Percentiles rank a stretch among this genome's conserved stretches.
Conservation (phyloP, 1,140 invertebrate genomes). For the Gonioctena quinquepunctata region DNA sequence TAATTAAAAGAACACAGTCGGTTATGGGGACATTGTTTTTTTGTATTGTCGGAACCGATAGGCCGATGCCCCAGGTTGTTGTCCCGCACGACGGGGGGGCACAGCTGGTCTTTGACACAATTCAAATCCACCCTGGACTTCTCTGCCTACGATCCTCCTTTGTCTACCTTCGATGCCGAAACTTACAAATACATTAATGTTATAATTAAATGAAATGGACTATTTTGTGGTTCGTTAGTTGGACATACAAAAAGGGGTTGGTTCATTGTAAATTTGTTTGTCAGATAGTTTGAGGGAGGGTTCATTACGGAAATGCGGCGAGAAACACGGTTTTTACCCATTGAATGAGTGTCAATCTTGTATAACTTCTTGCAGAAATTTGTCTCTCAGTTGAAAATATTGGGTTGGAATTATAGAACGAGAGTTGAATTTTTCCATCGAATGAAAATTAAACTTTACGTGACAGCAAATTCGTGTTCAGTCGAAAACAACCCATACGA, state of each 20-base stretch:
- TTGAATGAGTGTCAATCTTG: too few relatives aligned
- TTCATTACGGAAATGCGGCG: too few relatives aligned
- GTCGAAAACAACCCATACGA: too few relatives aligned
- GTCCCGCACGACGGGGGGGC: neutral
- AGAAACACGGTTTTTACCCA: too few relatives aligned
- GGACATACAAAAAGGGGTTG: neutral
- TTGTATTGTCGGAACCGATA: constrained; percentile 11
- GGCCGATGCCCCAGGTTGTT: constrained; percentile 11
- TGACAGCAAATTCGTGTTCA: too few relatives aligned
- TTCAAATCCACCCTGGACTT: constrained; percentile 10
- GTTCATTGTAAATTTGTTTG: neutral
- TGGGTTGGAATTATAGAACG: too few relatives aligned
- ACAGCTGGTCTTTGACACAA: constrained; percentile 14
- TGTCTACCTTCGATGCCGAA: neutral
- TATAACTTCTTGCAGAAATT: too few relatives aligned
- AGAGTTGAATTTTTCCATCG: too few relatives aligned
- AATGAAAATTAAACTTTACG: too few relatives aligned
- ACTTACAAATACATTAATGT: neutral
- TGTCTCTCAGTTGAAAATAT: too few relatives aligned
- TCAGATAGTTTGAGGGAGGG: too few relatives aligned
- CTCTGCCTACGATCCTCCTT: constrained; percentile 2
- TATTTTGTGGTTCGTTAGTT: constrained; percentile 1
- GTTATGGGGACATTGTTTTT: constrained; percentile 12
- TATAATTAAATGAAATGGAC: neutral
- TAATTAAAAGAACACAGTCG: constrained; percentile 10